Evolutionary conservation across 2,888 invertebrate genomes (phyloP), one percentile per base, ranked within the genome.

Genomic region (Acleris cristana): DNA sequence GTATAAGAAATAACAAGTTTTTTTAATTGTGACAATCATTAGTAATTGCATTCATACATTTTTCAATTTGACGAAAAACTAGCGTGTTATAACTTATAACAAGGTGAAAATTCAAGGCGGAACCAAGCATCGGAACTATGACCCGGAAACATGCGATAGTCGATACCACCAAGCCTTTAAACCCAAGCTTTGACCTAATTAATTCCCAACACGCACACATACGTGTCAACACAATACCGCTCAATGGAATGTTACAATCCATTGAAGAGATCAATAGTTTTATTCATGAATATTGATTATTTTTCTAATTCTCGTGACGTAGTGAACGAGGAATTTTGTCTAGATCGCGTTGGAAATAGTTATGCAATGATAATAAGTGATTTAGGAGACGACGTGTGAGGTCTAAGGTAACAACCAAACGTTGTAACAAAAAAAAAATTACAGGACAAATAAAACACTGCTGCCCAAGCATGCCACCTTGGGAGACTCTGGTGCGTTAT

Each of bases 151-250:
- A 45, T 57, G 58, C 45, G 16, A 26, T 57, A 26, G 56, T 56
- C 44, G 18, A 23, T 23, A 34, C 40, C 12, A 40, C 40, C 40
- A 14, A 44, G 26, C 61, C 55, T 65, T 55, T 54, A 57, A 64
- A 55, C 51, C 55, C 66, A 68, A 77, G 78, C 79, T 77, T 76
- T 83, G 87, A 87, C 88, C 89, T 78, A 88, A 87, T 88, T 88
- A 85, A 77, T 79, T 72, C 72, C 71, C 73, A 78, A 76, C 76
- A 80, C 78, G 81, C 82, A 78, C 79, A 71, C 74, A 72, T 72
- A 73, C 74, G 61, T 69, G 58, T 66, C 62, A 57, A 45, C 61
- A 66, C 45, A 66, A 72, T 61, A 61, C 72, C 67, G 74, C 69
- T 77, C 82, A 81, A 84, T 80, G 76, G 74, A 71, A 72, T 75